These are phyloP conservation scores for Lasioglossum albipes DNA, from an alignment of 1,140 invertebrate species.

Conservation along the genomic window DNA sequence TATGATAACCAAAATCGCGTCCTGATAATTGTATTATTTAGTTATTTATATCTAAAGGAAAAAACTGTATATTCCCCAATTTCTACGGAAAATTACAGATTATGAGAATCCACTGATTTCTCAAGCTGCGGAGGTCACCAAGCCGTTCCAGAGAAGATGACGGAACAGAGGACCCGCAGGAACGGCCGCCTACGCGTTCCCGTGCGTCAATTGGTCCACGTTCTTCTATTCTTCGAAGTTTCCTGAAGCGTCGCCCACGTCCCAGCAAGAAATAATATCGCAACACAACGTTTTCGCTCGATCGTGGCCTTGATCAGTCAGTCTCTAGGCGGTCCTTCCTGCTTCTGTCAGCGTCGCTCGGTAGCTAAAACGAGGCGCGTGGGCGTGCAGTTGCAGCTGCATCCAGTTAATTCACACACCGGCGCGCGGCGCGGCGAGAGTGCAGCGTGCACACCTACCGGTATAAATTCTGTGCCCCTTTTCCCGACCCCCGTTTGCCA, in stretches of 20 bases:
- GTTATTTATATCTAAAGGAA: too few relatives aligned
- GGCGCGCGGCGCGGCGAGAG: too few relatives aligned
- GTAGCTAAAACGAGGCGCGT: conserved; percentile 34
- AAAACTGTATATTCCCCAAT: too few relatives aligned
- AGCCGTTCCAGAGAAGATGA: too few relatives aligned
- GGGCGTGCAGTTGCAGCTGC: conserved; percentile 50
- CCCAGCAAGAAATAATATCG: conserved; percentile 38
- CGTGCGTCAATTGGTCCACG: neutral
- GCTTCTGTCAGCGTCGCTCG: neutral
- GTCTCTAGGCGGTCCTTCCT: neutral
- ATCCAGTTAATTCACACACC: conserved; percentile 50
- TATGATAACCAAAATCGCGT: too few relatives aligned
- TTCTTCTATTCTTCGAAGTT: conserved; percentile 27
- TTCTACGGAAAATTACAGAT: too few relatives aligned
- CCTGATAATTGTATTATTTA: too few relatives aligned
- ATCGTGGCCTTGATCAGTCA: conserved; percentile 47
- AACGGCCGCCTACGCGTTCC: conserved; percentile 26
- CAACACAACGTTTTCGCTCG: conserved; percentile 36
- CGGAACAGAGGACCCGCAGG: neutral
- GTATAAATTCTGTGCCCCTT: neutral
- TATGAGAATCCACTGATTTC: too few relatives aligned
- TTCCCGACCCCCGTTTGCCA: neutral
- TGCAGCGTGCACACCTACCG: conserved; percentile 7
- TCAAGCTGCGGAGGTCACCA: too few relatives aligned
- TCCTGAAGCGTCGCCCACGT: conserved; percentile 19